Base-by-base conservation (phyloP, 2,888 invertebrate genomes). In the Tenthredo mesomela region DNA sequence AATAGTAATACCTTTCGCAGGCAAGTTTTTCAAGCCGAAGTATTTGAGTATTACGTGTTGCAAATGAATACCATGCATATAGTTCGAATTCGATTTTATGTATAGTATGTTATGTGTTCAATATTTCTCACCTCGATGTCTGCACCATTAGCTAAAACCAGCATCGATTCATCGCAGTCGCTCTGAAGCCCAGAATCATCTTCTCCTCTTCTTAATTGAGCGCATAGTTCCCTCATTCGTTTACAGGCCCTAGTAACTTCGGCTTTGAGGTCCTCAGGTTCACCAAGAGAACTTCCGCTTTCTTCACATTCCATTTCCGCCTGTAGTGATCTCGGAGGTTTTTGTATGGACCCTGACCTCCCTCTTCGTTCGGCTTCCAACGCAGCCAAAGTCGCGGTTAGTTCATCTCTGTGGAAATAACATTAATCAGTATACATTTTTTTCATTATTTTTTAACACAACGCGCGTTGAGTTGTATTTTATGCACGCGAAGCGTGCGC, bases 261-360 rank as follows among this genome's bases (percentile, higher is more conserved):
- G 95, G 91, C 94, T 91, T 88, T 93, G 88, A 91, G 93, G 90
- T 89, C 91, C 15, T 94, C 93, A 77, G 92, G 93, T 82, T 93
- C 94, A 10, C 93, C 93, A 75, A 95, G 94, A n/a, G 94, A 95
- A 83, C 89, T 91, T 73, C 94, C 95, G 1, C 95, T 95, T 86
- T 97, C 97, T 88, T 96, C 96, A 82, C 97, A 95, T 93, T 98
- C 98, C 96, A 98, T 97, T 95, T 98, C 98, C 88, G 97, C 97
- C 91, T 97, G 97, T 85, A 98, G 95, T 33, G 98, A 98, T 86
- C 97, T 93, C 87, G 95, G 95, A 9, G 95, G 94, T 86, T 89
- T 91, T 84, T 91, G 91, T 89, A 91, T 91, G 87, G 92, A 92
- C 80, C 90, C 91, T 54, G 92, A 92, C 89, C 92, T 89, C 4